Evolutionary conservation across 2,888 invertebrate genomes (phyloP).

Genomic region (Branchellion lobata): DNA sequence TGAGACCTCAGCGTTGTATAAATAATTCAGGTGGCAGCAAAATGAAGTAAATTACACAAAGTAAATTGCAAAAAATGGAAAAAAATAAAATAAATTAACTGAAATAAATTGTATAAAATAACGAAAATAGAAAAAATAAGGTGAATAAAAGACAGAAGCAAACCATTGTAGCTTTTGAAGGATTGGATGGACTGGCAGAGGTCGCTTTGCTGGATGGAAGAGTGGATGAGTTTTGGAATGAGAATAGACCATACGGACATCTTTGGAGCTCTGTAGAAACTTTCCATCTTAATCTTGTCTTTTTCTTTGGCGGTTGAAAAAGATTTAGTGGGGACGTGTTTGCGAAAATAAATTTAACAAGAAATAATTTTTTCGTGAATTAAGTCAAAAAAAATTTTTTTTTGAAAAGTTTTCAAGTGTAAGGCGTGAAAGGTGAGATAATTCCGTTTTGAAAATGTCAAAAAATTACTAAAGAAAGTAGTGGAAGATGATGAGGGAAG

Average conservation of each 20-base stretch:
- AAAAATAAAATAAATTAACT: no score
- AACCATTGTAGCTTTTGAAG: neutral
- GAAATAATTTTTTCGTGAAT: neutral
- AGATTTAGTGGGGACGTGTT: neutral
- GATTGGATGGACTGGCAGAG: neutral
- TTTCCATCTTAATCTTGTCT: neutral
- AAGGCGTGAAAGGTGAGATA: neutral
- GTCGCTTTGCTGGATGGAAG: conserved; percentile 9
- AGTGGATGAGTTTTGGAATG: neutral
- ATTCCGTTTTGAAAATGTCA: no score
- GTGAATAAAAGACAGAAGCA: no score
- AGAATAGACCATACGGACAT: neutral
- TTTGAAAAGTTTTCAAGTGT: neutral
- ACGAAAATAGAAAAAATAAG: no score
- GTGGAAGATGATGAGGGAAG: no score
- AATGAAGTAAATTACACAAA: no score
- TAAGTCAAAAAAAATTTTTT: neutral
- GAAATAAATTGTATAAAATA: no score
- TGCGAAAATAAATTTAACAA: neutral
- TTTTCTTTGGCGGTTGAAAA: neutral
- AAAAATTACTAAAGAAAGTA: no score
- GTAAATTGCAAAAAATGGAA: no score
- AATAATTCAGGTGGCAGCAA: no score
- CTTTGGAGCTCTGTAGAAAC: neutral
- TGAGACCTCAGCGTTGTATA: no score